Conservation (phyloP, 2,888 invertebrate genomes). For the Apotomis turbidana region DNA sequence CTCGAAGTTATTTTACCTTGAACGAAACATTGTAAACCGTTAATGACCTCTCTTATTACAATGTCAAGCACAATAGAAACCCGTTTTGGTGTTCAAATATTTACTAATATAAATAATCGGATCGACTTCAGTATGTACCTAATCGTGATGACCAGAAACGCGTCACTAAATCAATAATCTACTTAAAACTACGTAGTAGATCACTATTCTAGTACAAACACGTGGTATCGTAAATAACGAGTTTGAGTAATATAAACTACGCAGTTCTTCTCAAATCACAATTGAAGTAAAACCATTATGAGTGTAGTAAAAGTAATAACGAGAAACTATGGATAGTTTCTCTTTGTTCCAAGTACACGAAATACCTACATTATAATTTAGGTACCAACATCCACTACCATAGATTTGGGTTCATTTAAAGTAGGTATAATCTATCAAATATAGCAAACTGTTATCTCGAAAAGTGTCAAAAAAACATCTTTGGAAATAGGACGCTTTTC, state of each 20-base stretch:
- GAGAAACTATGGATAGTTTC: background rate
- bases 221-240: slow-evolving; percentile 35
- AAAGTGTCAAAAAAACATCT: too few relatives aligned
- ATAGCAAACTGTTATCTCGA: too few relatives aligned
- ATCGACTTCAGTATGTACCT: too few relatives aligned
- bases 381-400: too few relatives aligned
- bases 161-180: slow-evolving; percentile 50
- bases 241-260: slow-evolving; percentile 29
- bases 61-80: slow-evolving; percentile 27
- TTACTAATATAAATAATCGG: background rate
- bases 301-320: background rate
- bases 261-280: slow-evolving; percentile 17
- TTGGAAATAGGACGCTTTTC: too few relatives aligned
- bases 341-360: background rate
- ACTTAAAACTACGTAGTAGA: slow-evolving; percentile 62
- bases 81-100: background rate
- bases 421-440: too few relatives aligned
- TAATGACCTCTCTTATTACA: slow-evolving; percentile 31
- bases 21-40: slow-evolving; percentile 36
- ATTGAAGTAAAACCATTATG: slow-evolving; percentile 4
- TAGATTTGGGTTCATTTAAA: too few relatives aligned
- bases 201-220: slow-evolving; percentile 52
- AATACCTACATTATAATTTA: background rate
- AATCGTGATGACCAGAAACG: too few relatives aligned
- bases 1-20: slow-evolving; percentile 41